A percentile compares a stretch with the other conserved stretches of the same genome.
Evolutionary conservation across 1,140 invertebrate species (phyloP).

Genomic region (Tachypleus tridentatus): DNA sequence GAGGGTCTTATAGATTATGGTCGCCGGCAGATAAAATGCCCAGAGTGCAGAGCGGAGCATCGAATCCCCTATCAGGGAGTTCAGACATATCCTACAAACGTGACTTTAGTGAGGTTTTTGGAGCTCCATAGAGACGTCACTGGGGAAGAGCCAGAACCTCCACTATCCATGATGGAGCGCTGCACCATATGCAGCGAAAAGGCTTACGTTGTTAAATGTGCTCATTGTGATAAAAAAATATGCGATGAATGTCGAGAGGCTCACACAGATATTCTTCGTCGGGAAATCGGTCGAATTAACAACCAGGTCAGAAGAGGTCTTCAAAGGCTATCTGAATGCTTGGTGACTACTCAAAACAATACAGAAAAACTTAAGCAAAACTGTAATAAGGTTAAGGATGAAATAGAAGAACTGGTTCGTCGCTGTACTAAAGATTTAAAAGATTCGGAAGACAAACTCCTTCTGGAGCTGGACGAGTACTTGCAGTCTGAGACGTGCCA

Average conservation of each 20-base stretch:
- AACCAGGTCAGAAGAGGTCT: constrained; percentile 61
- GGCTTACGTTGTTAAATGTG: constrained; percentile 72
- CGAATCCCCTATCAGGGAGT: constrained; percentile 92
- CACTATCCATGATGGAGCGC: constrained; percentile 34
- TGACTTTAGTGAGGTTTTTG: constrained; percentile 86
- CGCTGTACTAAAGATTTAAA: constrained; percentile 69
- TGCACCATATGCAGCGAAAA: constrained; percentile 81
- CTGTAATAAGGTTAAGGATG: constrained; percentile 69
- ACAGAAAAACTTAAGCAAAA: constrained; percentile 68
- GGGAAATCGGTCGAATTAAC: constrained; percentile 79
- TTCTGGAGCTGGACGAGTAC: constrained; percentile 80
- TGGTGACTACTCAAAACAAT: constrained; percentile 71
- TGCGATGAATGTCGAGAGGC: constrained; percentile 79
- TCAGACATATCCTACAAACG: constrained; percentile 89
- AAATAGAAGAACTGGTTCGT: constrained; percentile 82
- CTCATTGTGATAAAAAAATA: constrained; percentile 88
- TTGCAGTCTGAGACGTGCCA: constrained; percentile 66
- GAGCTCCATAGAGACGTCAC: constrained; percentile 91
- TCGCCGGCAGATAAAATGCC: constrained; percentile 90
- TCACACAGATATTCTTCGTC: constrained; percentile 86
- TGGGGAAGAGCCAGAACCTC: constrained; percentile 38
- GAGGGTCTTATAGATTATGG: constrained; percentile 93
- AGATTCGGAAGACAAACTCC: constrained; percentile 75
- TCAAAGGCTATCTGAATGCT: constrained; percentile 70
- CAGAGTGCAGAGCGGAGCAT: constrained; percentile 96